Conservation (phyloP, 1,140 invertebrate species). For the Dryas iulia region DNA sequence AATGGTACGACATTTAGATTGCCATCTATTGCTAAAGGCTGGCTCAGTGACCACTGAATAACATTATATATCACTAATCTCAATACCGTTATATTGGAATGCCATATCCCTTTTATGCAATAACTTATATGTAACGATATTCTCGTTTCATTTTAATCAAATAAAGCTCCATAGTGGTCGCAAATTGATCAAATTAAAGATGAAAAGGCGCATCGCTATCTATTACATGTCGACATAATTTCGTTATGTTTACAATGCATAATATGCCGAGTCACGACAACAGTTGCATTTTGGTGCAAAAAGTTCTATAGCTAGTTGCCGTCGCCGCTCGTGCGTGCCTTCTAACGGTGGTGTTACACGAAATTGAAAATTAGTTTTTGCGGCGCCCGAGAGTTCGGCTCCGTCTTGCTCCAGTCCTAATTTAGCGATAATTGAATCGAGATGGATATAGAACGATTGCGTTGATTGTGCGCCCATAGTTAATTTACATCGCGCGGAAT, state of each 20-base stretch:
- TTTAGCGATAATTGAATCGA: conserved; percentile 65
- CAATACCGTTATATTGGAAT: conserved; percentile 52
- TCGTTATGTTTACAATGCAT: conserved; percentile 69
- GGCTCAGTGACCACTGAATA: conserved; percentile 45
- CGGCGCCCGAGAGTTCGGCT: conserved; percentile 44
- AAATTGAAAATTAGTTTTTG: conserved; percentile 72
- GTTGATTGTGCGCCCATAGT: conserved; percentile 26
- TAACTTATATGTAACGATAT: conserved; percentile 39
- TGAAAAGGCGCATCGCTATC: conserved; percentile 52
- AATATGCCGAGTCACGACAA: conserved; percentile 62
- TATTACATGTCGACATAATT: conserved; percentile 61
- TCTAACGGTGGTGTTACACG: conserved; percentile 68
- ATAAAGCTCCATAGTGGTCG: conserved; percentile 34
- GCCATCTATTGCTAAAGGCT: conserved; percentile 46
- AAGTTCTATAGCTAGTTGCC: conserved; percentile 44
- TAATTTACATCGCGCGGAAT: conserved; percentile 30
- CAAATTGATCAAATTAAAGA: conserved; percentile 59
- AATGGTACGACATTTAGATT: conserved; percentile 61
- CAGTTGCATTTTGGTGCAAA: conserved; percentile 69
- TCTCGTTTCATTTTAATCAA: conserved; percentile 31
- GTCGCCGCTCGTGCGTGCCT: conserved; percentile 61
- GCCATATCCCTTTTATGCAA: conserved; percentile 44
- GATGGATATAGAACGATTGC: conserved; percentile 43
- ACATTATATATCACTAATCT: conserved; percentile 44
- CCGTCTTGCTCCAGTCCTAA: conserved; percentile 57